Base-by-base conservation (phyloP, 2,113 vertebrate species). In the Lepus europaeus region DNA sequence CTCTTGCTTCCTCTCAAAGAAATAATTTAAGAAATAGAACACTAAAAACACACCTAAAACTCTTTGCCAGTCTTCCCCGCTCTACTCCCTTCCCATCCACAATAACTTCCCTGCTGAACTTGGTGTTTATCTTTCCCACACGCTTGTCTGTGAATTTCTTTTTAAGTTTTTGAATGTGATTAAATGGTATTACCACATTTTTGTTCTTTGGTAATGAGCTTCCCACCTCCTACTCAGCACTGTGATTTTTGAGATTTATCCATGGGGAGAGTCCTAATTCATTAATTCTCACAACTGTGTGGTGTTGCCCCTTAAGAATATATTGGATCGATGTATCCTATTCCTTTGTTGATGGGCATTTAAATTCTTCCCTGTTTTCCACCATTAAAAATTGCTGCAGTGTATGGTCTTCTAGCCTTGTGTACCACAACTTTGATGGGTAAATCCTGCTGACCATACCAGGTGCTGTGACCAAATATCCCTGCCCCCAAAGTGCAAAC, bases 271-370 rank as follows among this genome's bases (percentile, higher is more conserved):
- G 39, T 94, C 92, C 80, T 51, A 33, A 56, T 29, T 92, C 76
- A 70, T 92, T 83, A 73, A 78, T 86, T 78, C 79, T 83, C 76
- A 63, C 64, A 69, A 76, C 14, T 39, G 64, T 22, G 1, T 45
- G 16, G 49, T 29, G 12, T 4, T 22, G 53, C 36, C 51, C 84
- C 77, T 73, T 87, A 81, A 87, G 64, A 72, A 53, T 53, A 31
- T 20, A 36, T 23, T 29, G 2, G 89, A 64, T 29, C 1, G 20
- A 72, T 45, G 59, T 56, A 69, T n/a, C 61, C 36, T 9, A 7
- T 68, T 79, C 66, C 76, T 22, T 56, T 39, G 51, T 9, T 59
- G 72, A 19, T 74, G 51, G 33, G 17, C 66, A 31, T 68, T 64
- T n/a, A 36, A 39, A 72, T 27, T 83, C 79, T 74, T 83, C 36